These are phyloP conservation scores for Deilephila porcellus DNA, from an alignment of 2,888 invertebrate species.

Conservation along the genomic window DNA sequence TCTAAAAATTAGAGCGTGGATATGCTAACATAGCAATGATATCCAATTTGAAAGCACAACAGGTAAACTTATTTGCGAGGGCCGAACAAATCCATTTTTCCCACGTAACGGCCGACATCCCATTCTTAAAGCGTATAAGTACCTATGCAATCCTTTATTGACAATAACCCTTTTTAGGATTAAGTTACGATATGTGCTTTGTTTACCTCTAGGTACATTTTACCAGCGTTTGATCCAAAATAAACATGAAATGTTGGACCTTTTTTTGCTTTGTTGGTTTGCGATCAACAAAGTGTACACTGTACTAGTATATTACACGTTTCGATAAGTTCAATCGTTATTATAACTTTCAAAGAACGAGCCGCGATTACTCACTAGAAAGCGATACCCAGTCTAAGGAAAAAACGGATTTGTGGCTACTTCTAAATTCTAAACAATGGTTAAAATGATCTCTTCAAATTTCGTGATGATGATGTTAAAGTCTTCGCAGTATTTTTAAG, in stretches of 20 bases:
- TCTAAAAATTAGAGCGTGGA: slow-evolving; percentile 1
- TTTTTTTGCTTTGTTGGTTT: slow-evolving; percentile 33
- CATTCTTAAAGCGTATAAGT: slow-evolving; percentile 35
- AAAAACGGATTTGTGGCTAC: too few relatives aligned
- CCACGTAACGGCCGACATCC: slow-evolving; percentile 12
- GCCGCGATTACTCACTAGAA: too few relatives aligned
- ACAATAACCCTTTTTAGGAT: slow-evolving; percentile 44
- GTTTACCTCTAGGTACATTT: slow-evolving; percentile 43
- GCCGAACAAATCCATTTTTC: slow-evolving; percentile 26
- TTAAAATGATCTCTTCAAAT: too few relatives aligned
- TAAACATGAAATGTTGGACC: slow-evolving; percentile 46
- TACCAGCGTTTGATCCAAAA: slow-evolving; percentile 45
- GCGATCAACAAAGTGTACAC: slow-evolving; percentile 16
- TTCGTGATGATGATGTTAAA: too few relatives aligned
- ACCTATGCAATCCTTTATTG: slow-evolving; percentile 44
- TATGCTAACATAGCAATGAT: neutral
- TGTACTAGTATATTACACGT: too few relatives aligned
- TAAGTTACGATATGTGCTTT: slow-evolving; percentile 42
- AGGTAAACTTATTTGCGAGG: slow-evolving; percentile 21
- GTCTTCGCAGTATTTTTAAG: too few relatives aligned
- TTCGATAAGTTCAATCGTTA: too few relatives aligned
- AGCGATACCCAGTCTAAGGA: too few relatives aligned
- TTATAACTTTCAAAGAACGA: too few relatives aligned
- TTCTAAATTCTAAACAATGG: too few relatives aligned
- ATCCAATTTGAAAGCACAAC: slow-evolving; percentile 27